Conservation (phyloP, 2,797 vertebrate genomes). For the Anolis apletophallus region DNA sequence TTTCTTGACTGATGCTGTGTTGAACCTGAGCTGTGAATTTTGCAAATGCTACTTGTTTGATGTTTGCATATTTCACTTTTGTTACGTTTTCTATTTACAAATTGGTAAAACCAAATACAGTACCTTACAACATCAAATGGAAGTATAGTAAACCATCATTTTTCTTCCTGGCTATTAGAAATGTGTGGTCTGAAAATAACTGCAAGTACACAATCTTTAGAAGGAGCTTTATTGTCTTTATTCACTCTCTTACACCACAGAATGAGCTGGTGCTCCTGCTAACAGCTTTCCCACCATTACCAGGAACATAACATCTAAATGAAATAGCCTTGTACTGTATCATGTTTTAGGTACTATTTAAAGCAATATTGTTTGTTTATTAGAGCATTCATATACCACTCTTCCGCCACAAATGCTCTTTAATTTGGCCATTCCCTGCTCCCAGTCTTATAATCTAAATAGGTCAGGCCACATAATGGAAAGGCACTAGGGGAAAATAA, state of each 20-base stretch:
- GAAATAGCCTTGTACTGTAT: background rate
- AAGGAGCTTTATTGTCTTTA: background rate
- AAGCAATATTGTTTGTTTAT: background rate
- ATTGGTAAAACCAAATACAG: conserved; percentile 5
- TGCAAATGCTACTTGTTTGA: conserved; percentile 2
- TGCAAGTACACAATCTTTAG: background rate
- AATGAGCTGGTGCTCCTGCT: background rate
- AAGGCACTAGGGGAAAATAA: no score
- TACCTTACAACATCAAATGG: conserved; percentile 32
- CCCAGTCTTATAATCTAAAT: no score
- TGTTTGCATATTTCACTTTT: conserved; percentile 1
- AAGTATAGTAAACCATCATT: conserved; percentile 5
- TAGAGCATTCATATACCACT: no score
- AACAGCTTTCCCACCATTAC: background rate
- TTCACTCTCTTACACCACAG: background rate
- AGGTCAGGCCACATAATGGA: no score
- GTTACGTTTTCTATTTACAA: conserved; percentile 17
- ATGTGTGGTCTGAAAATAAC: background rate
- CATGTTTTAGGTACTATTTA: background rate
- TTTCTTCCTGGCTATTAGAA: background rate
- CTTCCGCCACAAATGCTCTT: no score
- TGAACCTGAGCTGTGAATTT: conserved; percentile 6
- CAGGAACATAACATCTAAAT: background rate
- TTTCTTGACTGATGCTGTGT: conserved; percentile 1
- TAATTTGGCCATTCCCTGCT: no score